phyloP scores from a whole-genome alignment of 2,113 vertebrate species.

The Phalacrocorax brasilianus region DNA sequence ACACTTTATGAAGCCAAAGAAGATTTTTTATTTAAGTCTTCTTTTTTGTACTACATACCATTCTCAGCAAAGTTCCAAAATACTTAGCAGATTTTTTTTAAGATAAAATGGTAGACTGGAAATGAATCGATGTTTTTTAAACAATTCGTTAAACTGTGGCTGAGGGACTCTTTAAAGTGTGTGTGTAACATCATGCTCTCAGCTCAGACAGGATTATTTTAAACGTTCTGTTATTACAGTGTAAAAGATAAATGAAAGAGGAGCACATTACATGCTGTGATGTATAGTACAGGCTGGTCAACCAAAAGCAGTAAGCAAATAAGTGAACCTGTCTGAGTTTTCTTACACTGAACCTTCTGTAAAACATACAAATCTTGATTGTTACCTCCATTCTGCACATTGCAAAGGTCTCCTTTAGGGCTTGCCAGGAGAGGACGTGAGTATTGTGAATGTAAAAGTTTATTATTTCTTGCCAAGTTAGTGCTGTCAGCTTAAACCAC shows the following conservation, averaged over 20 bases:
- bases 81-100: background rate
- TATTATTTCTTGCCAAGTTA: background rate
- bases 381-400: rapidly evolving
- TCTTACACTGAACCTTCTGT: background rate
- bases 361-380: background rate
- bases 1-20: background rate
- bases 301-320: background rate
- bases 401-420: background rate
- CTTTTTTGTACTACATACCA: background rate
- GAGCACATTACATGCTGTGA: rapidly evolving
- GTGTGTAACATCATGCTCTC: background rate
- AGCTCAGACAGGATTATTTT: background rate
- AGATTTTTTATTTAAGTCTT: background rate
- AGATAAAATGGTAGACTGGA: background rate
- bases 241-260: background rate
- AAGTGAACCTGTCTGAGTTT: background rate
- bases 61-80: background rate
- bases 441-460: no score
- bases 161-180: background rate
- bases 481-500: background rate
- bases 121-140: background rate
- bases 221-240: rapidly evolving
- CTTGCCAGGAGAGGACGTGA: background rate
- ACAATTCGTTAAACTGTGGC: background rate
- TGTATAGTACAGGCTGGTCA: background rate